Conservation (phyloP, 2,797 vertebrate species). For the Phaenicophaeus curvirostris region DNA sequence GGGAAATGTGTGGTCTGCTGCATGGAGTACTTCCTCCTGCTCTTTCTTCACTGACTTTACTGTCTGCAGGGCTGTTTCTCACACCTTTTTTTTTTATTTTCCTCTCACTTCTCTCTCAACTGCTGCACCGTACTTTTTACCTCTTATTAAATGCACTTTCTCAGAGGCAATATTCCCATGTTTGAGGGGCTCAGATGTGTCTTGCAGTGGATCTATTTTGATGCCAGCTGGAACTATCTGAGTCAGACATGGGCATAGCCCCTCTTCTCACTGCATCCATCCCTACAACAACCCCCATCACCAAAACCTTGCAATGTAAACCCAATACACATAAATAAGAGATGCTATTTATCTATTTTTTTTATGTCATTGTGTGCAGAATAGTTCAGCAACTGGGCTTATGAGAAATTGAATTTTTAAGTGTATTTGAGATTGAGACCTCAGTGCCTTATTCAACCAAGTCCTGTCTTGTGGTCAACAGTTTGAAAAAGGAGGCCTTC, state of each 20-base stretch:
- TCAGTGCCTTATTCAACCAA: neutral
- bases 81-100: fast-evolving
- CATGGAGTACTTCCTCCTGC: fast-evolving
- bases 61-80: neutral
- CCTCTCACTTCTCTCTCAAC: neutral
- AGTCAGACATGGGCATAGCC: neutral
- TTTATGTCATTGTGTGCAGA: neutral
- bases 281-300: neutral
- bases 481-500: neutral
- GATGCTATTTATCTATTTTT: neutral
- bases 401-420: neutral
- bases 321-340: neutral
- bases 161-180: neutral
- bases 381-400: neutral
- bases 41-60: neutral
- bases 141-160: neutral
- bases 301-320: neutral
- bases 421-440: neutral
- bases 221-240: neutral
- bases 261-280: neutral
- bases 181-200: neutral
- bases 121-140: neutral
- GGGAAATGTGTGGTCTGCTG: neutral
- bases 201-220: neutral
- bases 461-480: neutral